These are phyloP conservation scores for Perca flavescens DNA, from an alignment of 2,113 vertebrate genomes.

Conservation along the genomic window DNA sequence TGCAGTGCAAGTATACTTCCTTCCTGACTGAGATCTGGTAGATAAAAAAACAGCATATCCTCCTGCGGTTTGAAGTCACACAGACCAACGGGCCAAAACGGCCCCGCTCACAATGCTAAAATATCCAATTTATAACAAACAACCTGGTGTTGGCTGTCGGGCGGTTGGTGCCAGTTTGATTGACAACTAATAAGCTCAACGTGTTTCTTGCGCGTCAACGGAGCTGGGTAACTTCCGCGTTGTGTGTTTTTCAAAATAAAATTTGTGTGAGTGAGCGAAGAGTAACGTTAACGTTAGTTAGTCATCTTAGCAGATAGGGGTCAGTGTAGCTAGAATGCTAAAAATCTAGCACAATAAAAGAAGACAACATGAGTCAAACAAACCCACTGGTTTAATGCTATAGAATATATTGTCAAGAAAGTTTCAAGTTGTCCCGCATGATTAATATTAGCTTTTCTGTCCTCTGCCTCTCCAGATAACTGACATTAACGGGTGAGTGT, in stretches of 20 bases:
- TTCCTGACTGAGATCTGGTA: conserved; percentile 53
- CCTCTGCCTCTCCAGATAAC: neutral
- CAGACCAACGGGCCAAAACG: neutral
- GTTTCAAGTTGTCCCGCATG: accelerated
- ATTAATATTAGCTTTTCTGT: neutral
- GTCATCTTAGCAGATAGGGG: conserved; percentile 41
- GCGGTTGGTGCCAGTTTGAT: conserved; percentile 1
- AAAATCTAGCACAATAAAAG: neutral
- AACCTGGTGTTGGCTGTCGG: neutral
- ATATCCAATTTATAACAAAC: neutral
- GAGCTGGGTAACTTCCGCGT: conserved; percentile 45
- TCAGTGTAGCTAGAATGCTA: conserved; percentile 7
- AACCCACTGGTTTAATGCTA: neutral
- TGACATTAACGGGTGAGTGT: conserved; percentile 33
- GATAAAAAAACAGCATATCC: conserved; percentile 48
- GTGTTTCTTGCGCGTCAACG: conserved; percentile 44
- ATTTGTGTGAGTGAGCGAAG: neutral
- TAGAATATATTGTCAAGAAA: too few species aligned
- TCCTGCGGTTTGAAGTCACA: neutral
- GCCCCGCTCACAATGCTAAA: neutral
- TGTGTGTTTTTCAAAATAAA: conserved; percentile 69
- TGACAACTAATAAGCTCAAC: conserved; percentile 60
- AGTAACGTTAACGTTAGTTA: neutral
- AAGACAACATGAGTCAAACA: conserved; percentile 7
- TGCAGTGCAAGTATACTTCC: conserved; percentile 41